Base-by-base conservation (phyloP, 2,888 invertebrate species). In the Scaptodrosophila latifasciaeformis region DNA sequence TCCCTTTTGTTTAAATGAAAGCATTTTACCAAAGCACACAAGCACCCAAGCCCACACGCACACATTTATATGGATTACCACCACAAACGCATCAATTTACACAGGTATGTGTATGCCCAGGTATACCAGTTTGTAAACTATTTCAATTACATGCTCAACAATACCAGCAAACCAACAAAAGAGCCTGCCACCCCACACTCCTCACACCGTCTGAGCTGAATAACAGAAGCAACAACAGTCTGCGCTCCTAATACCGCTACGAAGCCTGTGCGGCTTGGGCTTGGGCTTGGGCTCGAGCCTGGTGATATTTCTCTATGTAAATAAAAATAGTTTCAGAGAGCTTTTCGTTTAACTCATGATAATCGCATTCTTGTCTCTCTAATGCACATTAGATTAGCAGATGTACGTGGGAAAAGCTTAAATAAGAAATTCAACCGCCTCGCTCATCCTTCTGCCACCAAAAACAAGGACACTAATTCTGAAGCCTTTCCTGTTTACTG, bases 281-380 rank as follows among this genome's bases (percentile, higher is more conserved):
- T 17, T 9, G 45, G 7, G 10, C 18, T 17, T 6, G 27, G 27
- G n/a, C 39, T n/a, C n/a, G n/a, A n/a, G n/a, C n/a, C n/a, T n/a
- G 62, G 61, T 72, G 68, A 77, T 78, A 78, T 74, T 79, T 74
- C 79, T 74, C 76, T 74, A 74, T 74, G 74, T 72, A 74, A 75
- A 75, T 75, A 75, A 79, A n/a, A n/a, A 79, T 79, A 75, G 74
- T 79, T 79, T 66, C n/a, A 72, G 59, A 62, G 56, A 49, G 69
- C 76, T 78, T 63, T 78, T 72, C 62, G 68, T 76, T 65, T 56
- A 55, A 60, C 52, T 56, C 59, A 39, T 42, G 5, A 37, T 37
- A 37, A 10, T 13, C 45, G 21, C 30, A 53, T 42, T 42, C 51
- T 43, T 12, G 45, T 46, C 2, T 19, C 30, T 19, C 10, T n/a